Evolutionary conservation across 1,140 invertebrate species (phyloP).

Genomic region (Platyscapa corneri): DNA sequence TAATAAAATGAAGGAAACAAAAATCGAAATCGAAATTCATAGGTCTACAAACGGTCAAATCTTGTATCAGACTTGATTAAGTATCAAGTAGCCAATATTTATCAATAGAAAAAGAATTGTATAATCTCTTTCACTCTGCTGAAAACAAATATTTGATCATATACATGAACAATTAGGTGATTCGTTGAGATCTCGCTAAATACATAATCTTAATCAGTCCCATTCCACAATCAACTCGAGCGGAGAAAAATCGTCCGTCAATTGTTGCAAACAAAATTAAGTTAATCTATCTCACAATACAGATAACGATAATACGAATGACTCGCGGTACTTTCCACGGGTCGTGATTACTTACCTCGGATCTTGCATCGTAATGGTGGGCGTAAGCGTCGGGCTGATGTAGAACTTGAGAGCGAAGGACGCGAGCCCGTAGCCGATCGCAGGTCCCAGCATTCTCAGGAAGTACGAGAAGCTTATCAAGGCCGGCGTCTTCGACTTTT

Average conservation of each 20-base stretch:
- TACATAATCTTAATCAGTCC: background rate
- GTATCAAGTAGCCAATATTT: no score
- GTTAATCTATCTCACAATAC: background rate
- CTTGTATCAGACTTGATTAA: no score
- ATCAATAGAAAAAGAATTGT: background rate
- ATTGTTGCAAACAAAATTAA: background rate
- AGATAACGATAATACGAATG: background rate
- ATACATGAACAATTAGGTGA: background rate
- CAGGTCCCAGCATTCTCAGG: slow-evolving; percentile 82
- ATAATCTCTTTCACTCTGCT: background rate
- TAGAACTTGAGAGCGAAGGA: slow-evolving; percentile 82
- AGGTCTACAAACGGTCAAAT: no score
- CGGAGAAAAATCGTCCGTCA: no score
- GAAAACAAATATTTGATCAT: background rate
- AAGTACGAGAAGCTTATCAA: slow-evolving; percentile 82
- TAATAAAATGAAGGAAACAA: no score
- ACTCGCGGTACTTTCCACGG: background rate
- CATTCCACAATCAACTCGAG: background rate
- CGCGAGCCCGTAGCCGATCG: slow-evolving; percentile 81
- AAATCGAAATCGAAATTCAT: no score
- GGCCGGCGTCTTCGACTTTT: slow-evolving; percentile 81
- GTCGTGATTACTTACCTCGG: slow-evolving; percentile 71
- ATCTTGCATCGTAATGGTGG: slow-evolving; percentile 80
- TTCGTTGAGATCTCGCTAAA: background rate
- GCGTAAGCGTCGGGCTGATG: slow-evolving; percentile 81